Conservation (phyloP, 2,113 vertebrate species). For the Mastomys coucha region DNA sequence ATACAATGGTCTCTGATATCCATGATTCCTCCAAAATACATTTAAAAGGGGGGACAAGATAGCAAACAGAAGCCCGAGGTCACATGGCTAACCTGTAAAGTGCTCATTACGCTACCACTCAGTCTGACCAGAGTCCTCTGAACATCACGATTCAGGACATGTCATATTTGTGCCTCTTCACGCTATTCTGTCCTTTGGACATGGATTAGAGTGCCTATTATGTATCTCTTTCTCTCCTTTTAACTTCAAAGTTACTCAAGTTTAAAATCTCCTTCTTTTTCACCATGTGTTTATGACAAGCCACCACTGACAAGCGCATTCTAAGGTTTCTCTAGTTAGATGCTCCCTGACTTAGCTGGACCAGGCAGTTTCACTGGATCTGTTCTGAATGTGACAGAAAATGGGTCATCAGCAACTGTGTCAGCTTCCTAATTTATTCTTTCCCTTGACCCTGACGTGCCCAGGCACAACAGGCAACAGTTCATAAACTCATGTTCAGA, state of each 20-base stretch:
- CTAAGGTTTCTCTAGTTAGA: conserved; percentile 62
- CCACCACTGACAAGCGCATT: conserved; percentile 47
- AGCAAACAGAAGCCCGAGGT: conserved; percentile 59
- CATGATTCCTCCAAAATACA: background rate
- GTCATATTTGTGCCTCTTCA: conserved; percentile 52
- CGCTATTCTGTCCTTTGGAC: conserved; percentile 28
- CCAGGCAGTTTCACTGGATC: conserved; percentile 63
- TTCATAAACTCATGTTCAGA: conserved; percentile 22
- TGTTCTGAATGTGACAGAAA: conserved; percentile 66
- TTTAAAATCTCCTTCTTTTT: conserved; percentile 48
- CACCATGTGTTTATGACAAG: conserved; percentile 48
- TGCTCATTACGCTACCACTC: conserved; percentile 40
- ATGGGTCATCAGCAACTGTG: conserved; percentile 66
- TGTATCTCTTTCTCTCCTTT: background rate
- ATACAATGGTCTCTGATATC: background rate
- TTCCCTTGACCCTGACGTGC: conserved; percentile 56
- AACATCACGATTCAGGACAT: background rate
- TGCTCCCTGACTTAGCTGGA: conserved; percentile 47
- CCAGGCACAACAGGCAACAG: background rate
- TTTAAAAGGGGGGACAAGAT: background rate
- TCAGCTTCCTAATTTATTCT: conserved; percentile 71
- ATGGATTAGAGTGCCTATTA: conserved; percentile 48
- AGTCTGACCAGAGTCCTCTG: background rate
- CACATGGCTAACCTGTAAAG: conserved; percentile 32
- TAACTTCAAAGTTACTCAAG: conserved; percentile 71